phyloP scores from a whole-genome alignment of 2,113 vertebrate species.

The Panthera tigris region DNA sequence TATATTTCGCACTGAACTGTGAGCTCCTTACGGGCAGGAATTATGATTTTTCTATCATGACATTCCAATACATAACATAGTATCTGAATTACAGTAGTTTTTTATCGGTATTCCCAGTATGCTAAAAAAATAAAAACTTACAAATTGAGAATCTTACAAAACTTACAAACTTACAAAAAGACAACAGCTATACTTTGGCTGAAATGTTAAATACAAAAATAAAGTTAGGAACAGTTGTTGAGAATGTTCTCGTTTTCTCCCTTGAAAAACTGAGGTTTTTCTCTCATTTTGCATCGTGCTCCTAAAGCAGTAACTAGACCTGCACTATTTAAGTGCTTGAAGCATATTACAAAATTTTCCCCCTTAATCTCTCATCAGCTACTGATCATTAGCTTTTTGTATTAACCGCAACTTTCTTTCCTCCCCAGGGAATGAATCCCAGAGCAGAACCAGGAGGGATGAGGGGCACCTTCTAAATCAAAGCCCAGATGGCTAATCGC shows the following conservation, averaged over 20 bases:
- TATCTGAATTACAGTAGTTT: background rate
- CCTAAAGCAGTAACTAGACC: background rate
- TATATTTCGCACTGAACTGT: background rate
- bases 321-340: background rate
- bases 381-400: background rate
- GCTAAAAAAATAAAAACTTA: background rate
- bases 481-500: background rate
- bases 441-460: background rate
- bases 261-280: background rate
- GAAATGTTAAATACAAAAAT: conserved; percentile 39
- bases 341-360: background rate
- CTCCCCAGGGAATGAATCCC: background rate
- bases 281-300: background rate
- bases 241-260: background rate
- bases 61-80: background rate
- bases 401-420: background rate
- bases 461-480: background rate
- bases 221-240: background rate
- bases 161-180: background rate
- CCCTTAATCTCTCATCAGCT: background rate
- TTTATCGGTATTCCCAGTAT: background rate
- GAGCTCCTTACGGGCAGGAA: background rate
- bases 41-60: background rate
- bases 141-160: background rate
- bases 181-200: background rate